Evolutionary conservation across 2,113 vertebrate genomes (phyloP), one percentile per base, ranked within the genome.

Genomic region (Chunga burmeisteri): DNA sequence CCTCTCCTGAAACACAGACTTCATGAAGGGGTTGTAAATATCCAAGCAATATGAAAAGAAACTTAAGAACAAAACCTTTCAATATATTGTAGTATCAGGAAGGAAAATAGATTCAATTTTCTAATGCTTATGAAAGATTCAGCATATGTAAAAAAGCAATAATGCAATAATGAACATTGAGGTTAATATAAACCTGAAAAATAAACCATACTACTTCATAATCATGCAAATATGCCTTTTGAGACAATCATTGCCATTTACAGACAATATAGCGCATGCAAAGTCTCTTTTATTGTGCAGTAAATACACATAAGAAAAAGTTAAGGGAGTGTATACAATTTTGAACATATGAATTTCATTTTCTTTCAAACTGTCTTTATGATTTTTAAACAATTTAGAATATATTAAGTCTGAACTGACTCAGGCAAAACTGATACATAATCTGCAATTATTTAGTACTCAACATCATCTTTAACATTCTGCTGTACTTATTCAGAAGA

Each of bases 261-360:
- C 94, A 97, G 97, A 98, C 84, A 98, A 83, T 95, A 97, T 68
- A 97, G 97, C 90, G 67, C 98, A 98, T 98, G 98, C 98, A 98
- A 95, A 95, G 74, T 96, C 59, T 90, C 91, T 72, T 97, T 98
- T 97, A 96, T 97, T 98, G 96, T 94, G 95, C 96, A 98, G 88
- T 95, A 97, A 92, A 97, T 89, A 96, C 86, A 97, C 91, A 97
- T 94, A 93, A 95, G 88, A 97, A 96, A 91, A 96, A 96, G 66
- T 95, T 91, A 96, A 95, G 72, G 81, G 88, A 97, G 86, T 0
- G 93, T 91, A 93, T 97, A 97, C 97, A 97, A 66, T 93, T 96
- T 95, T 4, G 30, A 96, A 96, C 91, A 94, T 94, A 79, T 84
- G 91, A 75, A 67, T 87, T 88, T 95, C 81, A 97, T 95, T 97